Evolutionary conservation across 2,888 invertebrate species (phyloP), one percentile per base, ranked within the genome.

Genomic region (Cylindroiulus punctatus): DNA sequence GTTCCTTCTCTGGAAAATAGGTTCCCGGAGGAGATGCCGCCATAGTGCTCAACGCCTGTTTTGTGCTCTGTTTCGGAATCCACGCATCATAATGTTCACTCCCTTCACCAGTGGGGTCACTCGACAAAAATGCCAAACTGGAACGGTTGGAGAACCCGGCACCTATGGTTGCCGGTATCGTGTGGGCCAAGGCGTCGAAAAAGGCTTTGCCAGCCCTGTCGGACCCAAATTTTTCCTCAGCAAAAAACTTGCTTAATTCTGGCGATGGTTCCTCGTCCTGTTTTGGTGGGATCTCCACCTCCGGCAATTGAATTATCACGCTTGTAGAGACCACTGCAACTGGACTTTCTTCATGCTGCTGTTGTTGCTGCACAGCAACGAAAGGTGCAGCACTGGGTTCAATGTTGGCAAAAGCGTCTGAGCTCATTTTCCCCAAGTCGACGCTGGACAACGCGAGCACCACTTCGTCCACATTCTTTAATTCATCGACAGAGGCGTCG

Each of bases 11-110:
- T 0, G 95, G 94, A 88, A 94, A 93, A 90, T 93, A 95, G 0
- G 94, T 93, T 0, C 95, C 95, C 81, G 94, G 93, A 0, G 94
- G 92, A 82, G 94, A 94, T 0, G 95, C 94, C 10, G 93, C 93
- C 88, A 93, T 92, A 22, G 92, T 90, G 44, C 89, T 89, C 85
- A 90, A 91, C 84, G 94, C 93, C 89, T 94, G 94, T 88, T 94
- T 92, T 0, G 96, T 95, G 89, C 93, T 93, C 88, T 95, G 95
- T 87, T 93, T 94, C 1, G 96, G 95, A 89, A 97, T 94, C 97
- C 97, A 97, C 10, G 85, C 86, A 26, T 86, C 86, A 42, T 86
- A 83, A 44, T 42, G 26, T 26, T 76, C 76, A 17, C 26, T 76
- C 76, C n/a, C n/a, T 76, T 76, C 76, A 22, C 76, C 76, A 76